Conservation (phyloP, 2,888 invertebrate genomes). For the Meganola albula region DNA sequence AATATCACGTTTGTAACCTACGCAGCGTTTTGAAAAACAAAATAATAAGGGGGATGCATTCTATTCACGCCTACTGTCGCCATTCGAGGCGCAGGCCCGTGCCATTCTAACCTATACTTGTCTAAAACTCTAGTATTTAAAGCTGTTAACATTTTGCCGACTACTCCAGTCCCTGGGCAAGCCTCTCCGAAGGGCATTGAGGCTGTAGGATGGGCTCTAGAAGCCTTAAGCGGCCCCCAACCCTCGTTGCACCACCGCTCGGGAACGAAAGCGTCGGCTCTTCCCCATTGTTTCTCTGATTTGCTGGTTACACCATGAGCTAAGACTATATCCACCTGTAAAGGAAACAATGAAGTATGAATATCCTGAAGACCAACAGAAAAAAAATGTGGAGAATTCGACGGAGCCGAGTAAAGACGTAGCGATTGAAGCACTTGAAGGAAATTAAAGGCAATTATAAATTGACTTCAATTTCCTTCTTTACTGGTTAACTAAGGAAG, state of each 20-base stretch:
- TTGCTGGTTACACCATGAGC: slow-evolving; percentile 64
- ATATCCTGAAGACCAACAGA: too few species aligned
- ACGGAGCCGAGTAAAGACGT: too few species aligned
- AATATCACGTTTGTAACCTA: slow-evolving; percentile 30
- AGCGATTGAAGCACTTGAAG: too few species aligned
- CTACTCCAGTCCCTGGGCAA: slow-evolving; percentile 56
- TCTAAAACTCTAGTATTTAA: slow-evolving; percentile 50
- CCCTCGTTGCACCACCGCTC: slow-evolving; percentile 61
- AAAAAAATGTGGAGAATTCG: too few species aligned
- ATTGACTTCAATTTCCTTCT: too few species aligned
- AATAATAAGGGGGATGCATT: slow-evolving; percentile 59
- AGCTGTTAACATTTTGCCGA: slow-evolving; percentile 47
- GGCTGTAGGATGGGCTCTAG: slow-evolving; percentile 53
- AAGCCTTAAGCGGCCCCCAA: slow-evolving; percentile 52
- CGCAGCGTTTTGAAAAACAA: slow-evolving; percentile 62
- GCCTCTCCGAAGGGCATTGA: slow-evolving; percentile 58
- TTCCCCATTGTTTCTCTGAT: slow-evolving; percentile 57
- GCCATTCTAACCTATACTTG: slow-evolving; percentile 67
- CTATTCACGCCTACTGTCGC: slow-evolving; percentile 55
- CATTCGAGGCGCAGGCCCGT: slow-evolving; percentile 52
- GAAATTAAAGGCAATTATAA: too few species aligned
- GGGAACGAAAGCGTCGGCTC: slow-evolving; percentile 60
- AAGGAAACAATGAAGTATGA: background rate
- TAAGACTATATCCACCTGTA: slow-evolving; percentile 65
- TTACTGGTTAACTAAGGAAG: too few species aligned